Conservation (phyloP, 2,797 vertebrate species). For the Apogon hyalosoma region DNA sequence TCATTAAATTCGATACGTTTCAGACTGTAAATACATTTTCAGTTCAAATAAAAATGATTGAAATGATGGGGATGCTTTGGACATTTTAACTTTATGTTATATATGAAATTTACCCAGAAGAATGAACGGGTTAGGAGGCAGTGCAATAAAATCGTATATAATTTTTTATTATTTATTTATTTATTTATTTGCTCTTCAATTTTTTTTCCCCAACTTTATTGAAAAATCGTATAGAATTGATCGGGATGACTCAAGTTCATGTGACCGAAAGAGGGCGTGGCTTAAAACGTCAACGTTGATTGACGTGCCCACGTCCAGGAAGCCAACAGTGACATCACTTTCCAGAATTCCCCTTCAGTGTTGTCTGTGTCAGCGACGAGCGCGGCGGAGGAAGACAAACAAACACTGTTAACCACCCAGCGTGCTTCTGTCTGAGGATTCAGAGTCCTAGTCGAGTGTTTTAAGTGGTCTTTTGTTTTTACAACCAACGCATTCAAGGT, state of each 20-base stretch:
- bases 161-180: too few relatives aligned
- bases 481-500: conserved; percentile 48
- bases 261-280: conserved; percentile 60
- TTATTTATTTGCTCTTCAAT: too few relatives aligned
- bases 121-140: too few relatives aligned
- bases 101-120: too few relatives aligned
- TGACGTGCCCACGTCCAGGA: conserved; percentile 62
- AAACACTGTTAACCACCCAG: not conserved
- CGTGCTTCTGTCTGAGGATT: not conserved
- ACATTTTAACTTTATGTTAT: too few relatives aligned
- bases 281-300: conserved; percentile 44
- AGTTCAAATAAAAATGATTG: too few relatives aligned
- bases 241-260: conserved; percentile 17
- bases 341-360: conserved; percentile 71
- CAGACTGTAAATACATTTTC: too few relatives aligned
- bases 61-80: too few relatives aligned
- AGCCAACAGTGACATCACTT: conserved; percentile 72
- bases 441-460: not conserved
- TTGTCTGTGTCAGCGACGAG: conserved; percentile 19
- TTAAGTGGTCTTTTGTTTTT: not conserved
- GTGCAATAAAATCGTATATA: too few relatives aligned
- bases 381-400: conserved; percentile 2
- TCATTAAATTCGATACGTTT: too few relatives aligned
- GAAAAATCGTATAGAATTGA: too few relatives aligned
- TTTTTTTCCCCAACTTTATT: too few relatives aligned